Conservation (phyloP, 2,113 vertebrate genomes). For the Scortum barcoo region DNA sequence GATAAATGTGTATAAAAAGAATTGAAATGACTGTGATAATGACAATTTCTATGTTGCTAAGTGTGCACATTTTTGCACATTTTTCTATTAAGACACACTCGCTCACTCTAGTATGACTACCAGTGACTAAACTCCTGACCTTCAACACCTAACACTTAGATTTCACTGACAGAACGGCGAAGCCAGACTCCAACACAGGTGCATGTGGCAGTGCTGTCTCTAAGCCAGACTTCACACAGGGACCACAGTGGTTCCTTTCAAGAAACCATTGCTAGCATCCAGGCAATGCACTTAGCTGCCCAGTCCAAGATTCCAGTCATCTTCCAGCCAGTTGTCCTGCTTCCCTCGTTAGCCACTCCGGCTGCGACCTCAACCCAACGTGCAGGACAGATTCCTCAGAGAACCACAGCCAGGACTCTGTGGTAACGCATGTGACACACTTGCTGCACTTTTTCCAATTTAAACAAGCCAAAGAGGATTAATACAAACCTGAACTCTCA, state of each 20-base stretch:
- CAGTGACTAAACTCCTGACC: conserved; percentile 1
- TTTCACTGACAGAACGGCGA: neutral
- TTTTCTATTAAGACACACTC: neutral
- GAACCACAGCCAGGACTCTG: conserved; percentile 19
- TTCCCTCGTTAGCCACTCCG: conserved; percentile 53
- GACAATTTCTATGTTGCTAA: neutral
- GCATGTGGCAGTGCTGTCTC: conserved; percentile 31
- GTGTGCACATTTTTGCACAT: neutral
- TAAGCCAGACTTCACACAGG: conserved; percentile 1
- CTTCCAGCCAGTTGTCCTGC: conserved; percentile 51
- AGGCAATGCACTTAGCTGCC: conserved; percentile 24
- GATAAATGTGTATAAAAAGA: neutral
- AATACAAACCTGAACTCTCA: conserved; percentile 4
- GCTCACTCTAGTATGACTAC: neutral
- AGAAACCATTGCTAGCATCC: conserved; percentile 35
- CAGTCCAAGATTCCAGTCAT: conserved; percentile 54
- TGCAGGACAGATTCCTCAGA: conserved; percentile 30
- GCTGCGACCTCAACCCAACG: conserved; percentile 26
- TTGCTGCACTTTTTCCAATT: conserved; percentile 50
- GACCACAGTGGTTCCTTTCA: conserved; percentile 25
- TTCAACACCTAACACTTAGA: conserved; percentile 4
- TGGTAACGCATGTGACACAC: conserved; percentile 45
- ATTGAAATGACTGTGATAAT: neutral
- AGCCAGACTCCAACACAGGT: conserved; percentile 48
- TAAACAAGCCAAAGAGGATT: conserved; percentile 38